Conservation (phyloP, 2,113 vertebrate genomes). For the Piaya cayana region DNA sequence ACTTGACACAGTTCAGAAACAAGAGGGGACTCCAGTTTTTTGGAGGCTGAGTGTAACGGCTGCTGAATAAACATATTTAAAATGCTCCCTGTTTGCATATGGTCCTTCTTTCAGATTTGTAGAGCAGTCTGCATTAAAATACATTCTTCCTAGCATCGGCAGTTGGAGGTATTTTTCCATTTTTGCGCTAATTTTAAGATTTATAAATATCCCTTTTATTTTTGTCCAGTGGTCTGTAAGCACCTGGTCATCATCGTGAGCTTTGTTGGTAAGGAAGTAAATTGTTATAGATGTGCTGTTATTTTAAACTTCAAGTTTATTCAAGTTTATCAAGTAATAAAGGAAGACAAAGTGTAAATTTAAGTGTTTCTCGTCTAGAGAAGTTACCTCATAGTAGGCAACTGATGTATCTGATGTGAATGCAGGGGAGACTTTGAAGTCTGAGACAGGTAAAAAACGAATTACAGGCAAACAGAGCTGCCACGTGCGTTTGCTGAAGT, state of each 20-base stretch:
- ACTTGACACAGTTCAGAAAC: slow-evolving; percentile 52
- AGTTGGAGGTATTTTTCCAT: neutral
- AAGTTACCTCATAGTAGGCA: neutral
- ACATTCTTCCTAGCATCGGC: neutral
- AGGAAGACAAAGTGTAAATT: neutral
- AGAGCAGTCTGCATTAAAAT: neutral
- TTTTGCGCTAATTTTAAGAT: neutral
- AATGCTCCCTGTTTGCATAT: neutral
- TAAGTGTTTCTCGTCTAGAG: neutral
- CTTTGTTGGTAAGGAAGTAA: neutral
- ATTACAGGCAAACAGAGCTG: neutral
- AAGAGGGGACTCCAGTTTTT: slow-evolving; percentile 54
- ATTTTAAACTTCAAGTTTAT: neutral
- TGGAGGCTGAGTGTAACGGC: slow-evolving; percentile 49
- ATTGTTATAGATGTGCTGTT: neutral
- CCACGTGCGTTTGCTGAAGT: fast-evolving
- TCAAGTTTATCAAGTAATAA: neutral
- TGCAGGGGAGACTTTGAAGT: neutral
- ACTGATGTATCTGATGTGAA: neutral
- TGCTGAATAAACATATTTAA: slow-evolving; percentile 73
- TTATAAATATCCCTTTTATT: neutral
- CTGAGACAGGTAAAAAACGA: neutral
- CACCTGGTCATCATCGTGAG: neutral
- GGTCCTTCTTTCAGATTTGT: slow-evolving; percentile 6
- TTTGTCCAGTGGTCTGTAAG: neutral